Conservation (phyloP, 2,888 invertebrate genomes). For the Selenia dentaria region DNA sequence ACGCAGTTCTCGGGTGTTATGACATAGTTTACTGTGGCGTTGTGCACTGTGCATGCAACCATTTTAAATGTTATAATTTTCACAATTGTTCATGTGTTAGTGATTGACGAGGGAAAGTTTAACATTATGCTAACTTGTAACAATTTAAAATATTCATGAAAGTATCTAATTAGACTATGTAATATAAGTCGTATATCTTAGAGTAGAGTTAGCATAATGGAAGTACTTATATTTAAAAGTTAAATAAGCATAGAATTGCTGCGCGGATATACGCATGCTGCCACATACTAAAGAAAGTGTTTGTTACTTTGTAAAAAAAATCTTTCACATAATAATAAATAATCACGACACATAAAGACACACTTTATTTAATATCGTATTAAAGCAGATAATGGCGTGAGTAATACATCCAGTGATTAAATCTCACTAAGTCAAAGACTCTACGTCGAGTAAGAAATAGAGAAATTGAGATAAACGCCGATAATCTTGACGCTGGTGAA, state of each 20-base stretch:
- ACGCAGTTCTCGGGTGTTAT: background rate
- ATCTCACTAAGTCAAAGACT: slow-evolving; percentile 17
- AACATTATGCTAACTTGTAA: slow-evolving; percentile 18
- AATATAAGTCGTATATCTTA: slow-evolving; percentile 46
- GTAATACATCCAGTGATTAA: slow-evolving; percentile 13
- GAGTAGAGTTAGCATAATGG: background rate
- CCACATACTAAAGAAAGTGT: slow-evolving; percentile 6
- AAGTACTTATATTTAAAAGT: slow-evolving; percentile 1
- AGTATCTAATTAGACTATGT: slow-evolving; percentile 55
- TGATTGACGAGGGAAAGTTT: slow-evolving; percentile 24
- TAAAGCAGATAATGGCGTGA: slow-evolving; percentile 12
- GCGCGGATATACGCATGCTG: slow-evolving; percentile 5
- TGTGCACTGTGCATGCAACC: background rate
- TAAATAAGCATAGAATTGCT: slow-evolving; percentile 6
- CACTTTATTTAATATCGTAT: slow-evolving; percentile 7
- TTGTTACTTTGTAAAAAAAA: slow-evolving; percentile 1
- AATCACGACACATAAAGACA: slow-evolving; percentile 2
- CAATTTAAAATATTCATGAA: slow-evolving; percentile 52
- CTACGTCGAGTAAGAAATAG: slow-evolving; percentile 22
- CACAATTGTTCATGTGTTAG: slow-evolving; percentile 8
- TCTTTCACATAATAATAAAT: background rate
- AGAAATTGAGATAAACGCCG: slow-evolving; percentile 40
- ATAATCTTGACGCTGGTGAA: slow-evolving; percentile 24
- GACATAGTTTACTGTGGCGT: background rate
- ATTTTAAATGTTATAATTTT: slow-evolving; percentile 11